Evolutionary conservation across 2,797 vertebrate species (phyloP).

Genomic region (Paramormyrops hopkinsi): DNA sequence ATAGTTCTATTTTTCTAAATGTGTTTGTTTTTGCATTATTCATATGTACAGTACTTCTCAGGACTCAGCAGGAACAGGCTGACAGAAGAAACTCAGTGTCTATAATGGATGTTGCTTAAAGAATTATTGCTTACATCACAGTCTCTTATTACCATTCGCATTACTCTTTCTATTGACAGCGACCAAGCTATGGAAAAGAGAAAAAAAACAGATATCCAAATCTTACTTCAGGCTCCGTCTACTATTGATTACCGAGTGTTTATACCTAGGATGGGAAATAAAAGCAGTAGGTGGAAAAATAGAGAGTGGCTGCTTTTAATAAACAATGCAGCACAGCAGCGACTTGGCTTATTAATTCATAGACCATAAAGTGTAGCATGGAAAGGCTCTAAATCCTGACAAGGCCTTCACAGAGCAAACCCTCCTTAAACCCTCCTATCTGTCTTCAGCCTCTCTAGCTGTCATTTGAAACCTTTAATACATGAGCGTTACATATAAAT

Average conservation of each 20-base stretch:
- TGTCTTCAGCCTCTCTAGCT: constrained; percentile 31
- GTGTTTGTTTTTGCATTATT: background rate
- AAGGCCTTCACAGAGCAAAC: constrained; percentile 20
- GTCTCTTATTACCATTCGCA: background rate
- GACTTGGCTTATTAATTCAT: constrained; percentile 35
- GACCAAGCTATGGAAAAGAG: background rate
- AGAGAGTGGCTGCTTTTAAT: constrained; percentile 35
- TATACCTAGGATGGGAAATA: constrained; percentile 29
- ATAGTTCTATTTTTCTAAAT: background rate
- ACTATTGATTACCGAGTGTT: constrained; percentile 34
- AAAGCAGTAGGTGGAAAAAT: constrained; percentile 23
- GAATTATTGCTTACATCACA: background rate
- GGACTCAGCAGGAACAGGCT: background rate
- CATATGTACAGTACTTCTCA: background rate
- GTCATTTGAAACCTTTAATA: constrained; percentile 25
- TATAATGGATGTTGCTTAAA: background rate
- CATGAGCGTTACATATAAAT: background rate
- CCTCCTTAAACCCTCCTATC: constrained; percentile 33
- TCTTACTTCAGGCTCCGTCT: constrained; percentile 4
- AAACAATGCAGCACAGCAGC: constrained; percentile 27
- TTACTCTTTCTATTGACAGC: constrained; percentile 16
- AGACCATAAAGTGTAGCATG: constrained; percentile 23
- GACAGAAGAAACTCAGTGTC: background rate
- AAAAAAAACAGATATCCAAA: constrained; percentile 15
- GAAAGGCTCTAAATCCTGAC: constrained; percentile 35